Base-by-base conservation (phyloP, 2,113 vertebrate species). In the Ardeotis arabs region DNA sequence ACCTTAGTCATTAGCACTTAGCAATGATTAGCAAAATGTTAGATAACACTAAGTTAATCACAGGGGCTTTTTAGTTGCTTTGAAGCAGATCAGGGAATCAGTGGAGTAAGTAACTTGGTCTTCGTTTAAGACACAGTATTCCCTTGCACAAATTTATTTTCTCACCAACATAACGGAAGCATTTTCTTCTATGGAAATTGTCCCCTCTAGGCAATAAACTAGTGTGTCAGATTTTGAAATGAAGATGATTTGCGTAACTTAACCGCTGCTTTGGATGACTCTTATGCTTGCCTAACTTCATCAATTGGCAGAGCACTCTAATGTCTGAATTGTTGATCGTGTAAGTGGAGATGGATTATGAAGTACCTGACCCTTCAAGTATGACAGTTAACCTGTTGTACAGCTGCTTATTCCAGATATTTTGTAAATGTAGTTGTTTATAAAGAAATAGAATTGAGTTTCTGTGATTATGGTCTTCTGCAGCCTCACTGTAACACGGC, bases 1-100 rank as follows among this genome's bases (percentile, higher is more conserved):
- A 97, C 98, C 96, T 95, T 94, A 96, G 96, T 94, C 90, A 84
- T 92, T 98, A 97, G 96, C 98, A 97, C 97, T 98, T 97, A 97
- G 90, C 94, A 59, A 78, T 92, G 86, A 88, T 94, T 94, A 95
- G 93, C 89, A 93, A 84, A 94, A 92, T 77, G 81, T 87, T 97
- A 96, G 89, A 33, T 76, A 97, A 98, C 98, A 98, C 98, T 98
- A 98, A 92, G 75, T 84, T 89, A 93, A 96, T 87, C 92, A 49
- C 89, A 56, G 67, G 81, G 49, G 49, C 35, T 5, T 85, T 77
- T 91, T 66, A 72, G 66, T 73, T 84, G 69, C 83, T 21, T 37
- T 33, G 91, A 80, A 85, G 84, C 50, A 79, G 80, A 84, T 84
- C 83, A 89, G 69, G 81, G 68, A 49, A 89, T 91, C 84, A 76